Evolutionary conservation across 2,113 vertebrate genomes (phyloP).

Genomic region (Perognathus longimembris): DNA sequence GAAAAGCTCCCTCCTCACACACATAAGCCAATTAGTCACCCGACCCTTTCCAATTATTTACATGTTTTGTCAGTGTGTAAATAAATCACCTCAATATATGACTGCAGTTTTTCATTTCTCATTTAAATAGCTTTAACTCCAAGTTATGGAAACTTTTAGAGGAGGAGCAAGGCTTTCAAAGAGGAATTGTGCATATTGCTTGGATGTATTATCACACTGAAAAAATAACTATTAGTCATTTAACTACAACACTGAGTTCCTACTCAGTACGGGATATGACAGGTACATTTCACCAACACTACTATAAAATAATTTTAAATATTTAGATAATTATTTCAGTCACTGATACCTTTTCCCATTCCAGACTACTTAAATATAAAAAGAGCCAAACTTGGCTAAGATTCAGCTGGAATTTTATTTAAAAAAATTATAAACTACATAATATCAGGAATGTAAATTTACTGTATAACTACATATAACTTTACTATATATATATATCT

Average conservation of each 20-base stretch:
- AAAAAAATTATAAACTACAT: background rate
- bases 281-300: background rate
- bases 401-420: constrained; percentile 1
- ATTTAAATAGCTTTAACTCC: constrained; percentile 45
- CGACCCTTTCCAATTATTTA: background rate
- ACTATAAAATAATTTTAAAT: background rate
- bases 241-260: background rate
- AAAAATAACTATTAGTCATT: constrained; percentile 1
- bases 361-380: constrained; percentile 31
- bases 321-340: constrained; percentile 10
- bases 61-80: constrained; percentile 34
- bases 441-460: background rate
- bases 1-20: background rate
- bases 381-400: constrained; percentile 33
- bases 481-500: no score
- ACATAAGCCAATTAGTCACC: background rate
- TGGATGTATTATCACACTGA: constrained; percentile 37
- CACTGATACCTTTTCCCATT: constrained; percentile 35
- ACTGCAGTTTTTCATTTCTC: constrained; percentile 15
- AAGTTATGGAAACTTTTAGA: constrained; percentile 52
- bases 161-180: constrained; percentile 37
- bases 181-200: constrained; percentile 4
- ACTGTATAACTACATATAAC: background rate
- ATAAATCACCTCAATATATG: constrained; percentile 38
- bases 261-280: background rate